Conservation (phyloP, 2,113 vertebrate genomes). For the Vombatus ursinus region DNA sequence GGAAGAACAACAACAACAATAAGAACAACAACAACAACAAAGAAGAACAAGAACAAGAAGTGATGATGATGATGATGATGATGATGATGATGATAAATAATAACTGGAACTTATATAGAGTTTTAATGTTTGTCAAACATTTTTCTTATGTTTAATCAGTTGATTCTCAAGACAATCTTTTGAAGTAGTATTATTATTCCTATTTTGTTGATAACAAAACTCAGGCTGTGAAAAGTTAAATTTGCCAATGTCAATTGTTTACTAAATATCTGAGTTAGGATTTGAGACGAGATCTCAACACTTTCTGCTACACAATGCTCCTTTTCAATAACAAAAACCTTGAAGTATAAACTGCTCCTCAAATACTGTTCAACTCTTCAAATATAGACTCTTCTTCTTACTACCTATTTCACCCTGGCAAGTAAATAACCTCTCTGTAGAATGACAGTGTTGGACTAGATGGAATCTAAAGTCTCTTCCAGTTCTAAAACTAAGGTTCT, state of each 20-base stretch:
- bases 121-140: neutral
- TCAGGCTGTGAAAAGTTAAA: no score
- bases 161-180: neutral
- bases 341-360: neutral
- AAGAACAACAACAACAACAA: no score
- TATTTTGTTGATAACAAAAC: neutral
- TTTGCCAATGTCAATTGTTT: no score
- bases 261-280: neutral
- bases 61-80: no score
- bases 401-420: neutral
- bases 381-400: neutral
- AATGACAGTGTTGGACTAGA: neutral
- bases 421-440: neutral
- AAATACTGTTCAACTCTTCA: neutral
- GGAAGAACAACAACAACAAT: no score
- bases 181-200: neutral
- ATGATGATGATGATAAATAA: neutral
- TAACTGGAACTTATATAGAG: neutral
- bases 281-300: neutral
- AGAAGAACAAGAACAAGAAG: no score
- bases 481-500: neutral
- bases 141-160: neutral
- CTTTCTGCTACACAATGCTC: neutral
- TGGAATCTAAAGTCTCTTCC: neutral
- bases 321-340: neutral